phyloP scores from a whole-genome alignment of 2,797 vertebrate species.

The Amblyopsis hoosieri region DNA sequence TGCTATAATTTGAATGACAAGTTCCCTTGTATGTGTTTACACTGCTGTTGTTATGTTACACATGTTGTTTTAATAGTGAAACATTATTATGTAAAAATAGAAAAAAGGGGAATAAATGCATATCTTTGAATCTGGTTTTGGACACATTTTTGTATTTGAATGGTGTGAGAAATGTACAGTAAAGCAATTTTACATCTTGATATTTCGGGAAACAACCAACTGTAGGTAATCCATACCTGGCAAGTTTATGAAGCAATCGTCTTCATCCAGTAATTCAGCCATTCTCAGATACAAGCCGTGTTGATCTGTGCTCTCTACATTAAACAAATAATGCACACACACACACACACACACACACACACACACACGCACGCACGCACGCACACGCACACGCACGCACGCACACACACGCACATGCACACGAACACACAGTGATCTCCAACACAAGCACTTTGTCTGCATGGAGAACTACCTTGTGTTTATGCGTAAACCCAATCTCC shows the following conservation, averaged over 20 bases:
- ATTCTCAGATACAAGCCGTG: constrained; percentile 74
- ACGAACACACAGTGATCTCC: background rate
- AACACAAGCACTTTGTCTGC: constrained; percentile 15
- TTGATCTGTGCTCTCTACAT: constrained; percentile 76
- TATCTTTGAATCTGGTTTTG: background rate
- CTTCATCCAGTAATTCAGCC: constrained; percentile 77
- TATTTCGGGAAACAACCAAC: background rate
- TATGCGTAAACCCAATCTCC: constrained; percentile 63
- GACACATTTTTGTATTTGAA: background rate
- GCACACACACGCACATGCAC: background rate
- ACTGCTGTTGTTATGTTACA: no score
- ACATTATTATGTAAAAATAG: background rate
- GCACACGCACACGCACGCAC: background rate
- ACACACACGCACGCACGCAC: constrained; percentile 6
- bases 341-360: constrained; percentile 16
- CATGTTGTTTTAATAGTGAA: background rate
- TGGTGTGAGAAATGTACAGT: no score
- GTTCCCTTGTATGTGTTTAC: no score
- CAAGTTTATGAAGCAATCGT: constrained; percentile 72
- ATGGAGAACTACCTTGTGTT: constrained; percentile 50
- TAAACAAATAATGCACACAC: constrained; percentile 43
- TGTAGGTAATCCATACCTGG: constrained; percentile 72
- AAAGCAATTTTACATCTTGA: background rate
- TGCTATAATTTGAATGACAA: no score
- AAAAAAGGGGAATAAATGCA: background rate